Conservation (phyloP, 2,113 vertebrate genomes). For the Eptesicus fuscus region DNA sequence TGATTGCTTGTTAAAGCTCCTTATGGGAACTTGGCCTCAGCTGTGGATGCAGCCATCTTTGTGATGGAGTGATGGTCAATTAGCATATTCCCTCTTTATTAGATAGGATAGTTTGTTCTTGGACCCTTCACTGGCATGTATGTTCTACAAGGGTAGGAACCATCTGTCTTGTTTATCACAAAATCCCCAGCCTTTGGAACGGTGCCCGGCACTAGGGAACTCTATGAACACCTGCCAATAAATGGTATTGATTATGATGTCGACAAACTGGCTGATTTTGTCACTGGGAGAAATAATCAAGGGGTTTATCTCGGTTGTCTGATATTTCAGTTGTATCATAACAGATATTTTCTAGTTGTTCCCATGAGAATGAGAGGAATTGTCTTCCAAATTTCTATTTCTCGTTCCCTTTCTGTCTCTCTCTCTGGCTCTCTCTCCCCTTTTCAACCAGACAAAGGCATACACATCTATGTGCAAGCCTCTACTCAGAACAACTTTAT, state of each 20-base stretch:
- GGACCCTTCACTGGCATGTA: not conserved
- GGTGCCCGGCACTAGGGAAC: not conserved
- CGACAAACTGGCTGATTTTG: not conserved
- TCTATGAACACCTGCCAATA: not conserved
- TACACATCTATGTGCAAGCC: too few species aligned
- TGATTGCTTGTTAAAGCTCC: too few species aligned
- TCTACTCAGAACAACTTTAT: conserved; percentile 17
- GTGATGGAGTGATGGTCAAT: too few species aligned
- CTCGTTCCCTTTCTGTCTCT: not conserved
- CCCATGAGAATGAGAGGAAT: not conserved
- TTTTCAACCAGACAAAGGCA: not conserved
- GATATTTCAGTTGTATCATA: not conserved
- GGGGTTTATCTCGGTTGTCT: not conserved
- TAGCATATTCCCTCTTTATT: too few species aligned
- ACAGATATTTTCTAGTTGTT: not conserved
- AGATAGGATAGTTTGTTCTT: not conserved
- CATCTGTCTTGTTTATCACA: not conserved
- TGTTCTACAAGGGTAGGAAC: not conserved
- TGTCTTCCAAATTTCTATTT: not conserved
- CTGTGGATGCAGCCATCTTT: too few species aligned
- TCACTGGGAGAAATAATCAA: not conserved
- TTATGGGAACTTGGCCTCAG: too few species aligned
- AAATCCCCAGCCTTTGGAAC: not conserved
- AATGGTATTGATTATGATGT: not conserved
- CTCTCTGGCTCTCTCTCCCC: not conserved